A percentile compares a stretch with the other conserved stretches of the same genome.
Conservation (phyloP, 2,888 invertebrate species). For the Tetrapedia diversipes region DNA sequence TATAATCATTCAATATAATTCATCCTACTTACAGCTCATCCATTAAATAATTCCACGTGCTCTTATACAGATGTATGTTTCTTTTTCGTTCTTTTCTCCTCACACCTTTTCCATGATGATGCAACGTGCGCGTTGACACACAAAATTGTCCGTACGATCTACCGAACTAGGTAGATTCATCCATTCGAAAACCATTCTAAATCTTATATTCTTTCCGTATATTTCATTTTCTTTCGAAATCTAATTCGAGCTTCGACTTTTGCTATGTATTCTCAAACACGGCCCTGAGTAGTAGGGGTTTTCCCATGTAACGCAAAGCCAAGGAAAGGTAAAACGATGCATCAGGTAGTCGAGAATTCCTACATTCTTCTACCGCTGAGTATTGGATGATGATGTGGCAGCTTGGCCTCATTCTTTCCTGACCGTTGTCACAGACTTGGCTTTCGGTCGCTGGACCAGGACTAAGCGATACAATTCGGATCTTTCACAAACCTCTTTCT, state of each 20-base stretch:
- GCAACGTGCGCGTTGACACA: not conserved
- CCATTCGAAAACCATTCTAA: not conserved
- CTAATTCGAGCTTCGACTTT: not conserved
- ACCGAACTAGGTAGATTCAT: not conserved
- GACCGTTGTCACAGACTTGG: slow-evolving; percentile 6
- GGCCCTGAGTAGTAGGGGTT: slow-evolving; percentile 34
- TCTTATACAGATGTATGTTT: slow-evolving; percentile 5
- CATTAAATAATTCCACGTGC: slow-evolving; percentile 48
- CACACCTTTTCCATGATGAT: slow-evolving; percentile 10
- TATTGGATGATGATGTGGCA: slow-evolving; percentile 71
- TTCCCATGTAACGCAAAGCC: slow-evolving; percentile 7
- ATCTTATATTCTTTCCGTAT: not conserved
- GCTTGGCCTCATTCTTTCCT: slow-evolving; percentile 67
- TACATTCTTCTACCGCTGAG: slow-evolving; percentile 71
- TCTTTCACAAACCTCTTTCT: slow-evolving; percentile 10
- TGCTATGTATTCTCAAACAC: not conserved
- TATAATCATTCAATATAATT: not conserved
- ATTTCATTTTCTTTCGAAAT: not conserved
- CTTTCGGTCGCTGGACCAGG: slow-evolving; percentile 7
- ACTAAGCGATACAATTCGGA: not conserved
- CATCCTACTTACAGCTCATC: not conserved
- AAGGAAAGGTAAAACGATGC: slow-evolving; percentile 45
- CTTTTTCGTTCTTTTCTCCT: slow-evolving; percentile 39
- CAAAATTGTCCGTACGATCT: not conserved
- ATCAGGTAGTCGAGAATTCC: slow-evolving; percentile 70